Evolutionary conservation across 2,797 vertebrate species (phyloP).

Genomic region (Onychomys arenicola): DNA sequence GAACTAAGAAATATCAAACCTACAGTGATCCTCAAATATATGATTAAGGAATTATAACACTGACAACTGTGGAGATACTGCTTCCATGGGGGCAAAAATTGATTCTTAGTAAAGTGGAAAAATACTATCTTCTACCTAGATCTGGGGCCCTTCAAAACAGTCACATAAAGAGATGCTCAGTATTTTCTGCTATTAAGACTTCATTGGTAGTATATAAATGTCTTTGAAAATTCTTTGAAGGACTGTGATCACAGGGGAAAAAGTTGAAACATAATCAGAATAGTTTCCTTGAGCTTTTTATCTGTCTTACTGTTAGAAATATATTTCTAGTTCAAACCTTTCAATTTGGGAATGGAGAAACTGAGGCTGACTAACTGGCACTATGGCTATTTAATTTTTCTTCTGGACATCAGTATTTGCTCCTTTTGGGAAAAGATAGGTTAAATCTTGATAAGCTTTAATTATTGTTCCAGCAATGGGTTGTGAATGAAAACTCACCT

Average conservation of each 20-base stretch:
- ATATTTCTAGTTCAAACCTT: neutral
- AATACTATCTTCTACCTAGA: neutral
- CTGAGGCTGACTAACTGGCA: neutral
- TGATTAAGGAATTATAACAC: neutral
- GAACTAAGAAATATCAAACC: neutral
- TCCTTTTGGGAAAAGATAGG: neutral
- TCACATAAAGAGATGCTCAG: neutral
- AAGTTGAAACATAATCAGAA: neutral
- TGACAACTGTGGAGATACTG: neutral
- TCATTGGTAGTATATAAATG: neutral
- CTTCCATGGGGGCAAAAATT: neutral
- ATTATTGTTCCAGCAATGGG: neutral
- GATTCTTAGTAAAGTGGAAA: neutral
- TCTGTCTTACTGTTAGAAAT: neutral
- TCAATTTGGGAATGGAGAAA: neutral
- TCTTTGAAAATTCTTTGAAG: neutral
- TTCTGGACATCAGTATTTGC: neutral
- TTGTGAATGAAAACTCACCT: constrained; percentile 47
- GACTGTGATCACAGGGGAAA: neutral
- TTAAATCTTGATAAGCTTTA: neutral
- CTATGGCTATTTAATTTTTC: neutral
- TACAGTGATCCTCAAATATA: neutral
- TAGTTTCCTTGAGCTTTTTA: neutral
- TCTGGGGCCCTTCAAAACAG: neutral
- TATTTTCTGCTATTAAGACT: neutral